Evolutionary conservation across 2,888 invertebrate genomes (phyloP), one percentile per base, ranked within the genome.

Genomic region (Leptogaster cylindrica): DNA sequence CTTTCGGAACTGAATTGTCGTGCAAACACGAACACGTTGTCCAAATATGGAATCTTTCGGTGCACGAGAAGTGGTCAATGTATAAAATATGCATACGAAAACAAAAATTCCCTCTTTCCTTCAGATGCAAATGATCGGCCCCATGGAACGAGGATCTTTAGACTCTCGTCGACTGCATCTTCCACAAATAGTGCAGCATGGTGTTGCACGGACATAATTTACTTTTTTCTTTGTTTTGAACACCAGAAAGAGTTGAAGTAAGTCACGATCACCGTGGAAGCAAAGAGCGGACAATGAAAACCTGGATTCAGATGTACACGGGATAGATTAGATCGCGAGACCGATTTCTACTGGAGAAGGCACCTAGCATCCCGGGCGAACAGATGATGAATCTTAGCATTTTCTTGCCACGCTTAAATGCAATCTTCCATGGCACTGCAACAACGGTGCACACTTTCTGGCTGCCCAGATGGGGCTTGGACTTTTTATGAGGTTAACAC

Each of bases 321-420:
- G 55, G 39, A 36, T 36, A 55, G 55, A 55, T 55, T 36, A 55
- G 55, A 55, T 55, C 39, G 55, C 36, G 55, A 18, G 23, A 20
- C 55, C 55, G 55, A 55, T 55, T 55, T 55, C 55, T 55, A 55
- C 55, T 36, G 55, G 36, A 36, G 55, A 55, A 55, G 55, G 55
- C 55, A 14, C 12, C 18, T 46, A 31, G 6, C 20, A n/a, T 23
- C 23, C 23, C 36, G 31, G 55, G 8, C 39, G n/a, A n/a, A 10
- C 36, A 33, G 39, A 33, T 39, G 39, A 55, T 55, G 39, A n/a
- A 55, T 55, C 55, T 55, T 55, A 39, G 55, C 55, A 55, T 55
- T 55, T 36, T 23, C 39, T 55, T 39, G 55, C 55, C 55, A 55
- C 55, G 55, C 55, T 55, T 55, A 36, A 55, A 55, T 55, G 55